Percentiles rank a stretch among this genome's conserved stretches.
These are phyloP conservation scores for Hedya salicella DNA, from an alignment of 2,888 invertebrate species.

Conservation along the genomic window DNA sequence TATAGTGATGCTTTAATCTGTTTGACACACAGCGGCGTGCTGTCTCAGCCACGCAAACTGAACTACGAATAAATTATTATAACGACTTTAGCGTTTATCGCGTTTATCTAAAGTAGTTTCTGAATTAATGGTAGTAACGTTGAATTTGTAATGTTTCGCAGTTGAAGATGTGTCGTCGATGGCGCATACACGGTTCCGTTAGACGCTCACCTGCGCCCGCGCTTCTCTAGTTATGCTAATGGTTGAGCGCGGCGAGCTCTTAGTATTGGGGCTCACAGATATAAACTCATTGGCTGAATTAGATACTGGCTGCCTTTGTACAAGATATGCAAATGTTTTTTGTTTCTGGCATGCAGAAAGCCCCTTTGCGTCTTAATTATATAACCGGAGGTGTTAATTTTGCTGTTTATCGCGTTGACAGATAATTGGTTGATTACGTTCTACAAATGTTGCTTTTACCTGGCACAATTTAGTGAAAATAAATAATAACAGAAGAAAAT, in stretches of 20 bases:
- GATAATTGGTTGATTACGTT: not conserved
- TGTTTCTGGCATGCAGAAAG: not conserved
- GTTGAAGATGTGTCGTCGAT: conserved; percentile 67
- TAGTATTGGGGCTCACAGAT: conserved; percentile 62
- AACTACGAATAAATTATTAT: conserved; percentile 64
- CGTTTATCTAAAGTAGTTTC: conserved; percentile 57
- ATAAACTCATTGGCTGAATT: conserved; percentile 46
- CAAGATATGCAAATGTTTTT: not conserved
- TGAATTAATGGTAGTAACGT: conserved; percentile 61
- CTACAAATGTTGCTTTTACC: not conserved
- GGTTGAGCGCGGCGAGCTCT: conserved; percentile 67
- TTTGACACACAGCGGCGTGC: conserved; percentile 66
- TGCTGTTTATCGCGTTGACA: not conserved
- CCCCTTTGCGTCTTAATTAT: conserved; percentile 1
- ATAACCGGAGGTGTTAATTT: not conserved
- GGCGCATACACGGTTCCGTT: conserved; percentile 75
- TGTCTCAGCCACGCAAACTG: conserved; percentile 71
- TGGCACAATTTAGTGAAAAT: too few species aligned
- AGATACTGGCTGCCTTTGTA: conserved; percentile 8
- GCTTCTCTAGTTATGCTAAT: conserved; percentile 83
- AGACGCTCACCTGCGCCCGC: conserved; percentile 80
- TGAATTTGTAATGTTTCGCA: conserved; percentile 59
- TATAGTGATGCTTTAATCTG: conserved; percentile 73
- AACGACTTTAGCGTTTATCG: conserved; percentile 51
- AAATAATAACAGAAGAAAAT: too few species aligned